Base-by-base conservation (phyloP, 2,113 vertebrate species). In the Ibidorhyncha struthersii region DNA sequence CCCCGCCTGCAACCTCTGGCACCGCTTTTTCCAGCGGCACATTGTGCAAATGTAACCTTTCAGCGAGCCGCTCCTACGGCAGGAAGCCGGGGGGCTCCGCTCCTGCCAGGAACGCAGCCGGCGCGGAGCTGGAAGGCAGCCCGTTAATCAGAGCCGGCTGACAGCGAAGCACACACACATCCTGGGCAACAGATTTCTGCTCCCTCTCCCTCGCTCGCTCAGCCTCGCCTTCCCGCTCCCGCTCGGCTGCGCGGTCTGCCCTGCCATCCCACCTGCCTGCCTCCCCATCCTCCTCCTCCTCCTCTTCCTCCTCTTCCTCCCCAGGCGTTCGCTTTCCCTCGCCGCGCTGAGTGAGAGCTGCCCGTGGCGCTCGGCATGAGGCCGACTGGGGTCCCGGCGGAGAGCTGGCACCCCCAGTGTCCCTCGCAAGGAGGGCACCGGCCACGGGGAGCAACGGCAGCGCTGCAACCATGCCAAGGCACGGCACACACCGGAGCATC, bases 11-110 rank as follows among this genome's bases (percentile, higher is more conserved):
- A 93, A 95, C 96, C 95, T 89, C 93, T 93, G 94, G 97, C 98
- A 97, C 96, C 94, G 98, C 98, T 97, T 96, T 96, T 98, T 98
- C 98, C 98, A 98, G 98, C 98, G 98, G 98, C 98, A 98, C 98
- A 98, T 98, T 98, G 98, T 99, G 99, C 98, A 99, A 99, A 99
- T 99, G 98, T 98, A 99, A 99, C 99, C 99, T 99, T 99, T 99
- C 97, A 96, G 97, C 96, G 98, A 98, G 98, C 98, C 98, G 96
- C 97, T 97, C 98, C 98, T 97, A 98, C 98, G 96, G 98, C 98
- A 98, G 98, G 98, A 99, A 99, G 98, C 98, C 95, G 97, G 97
- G 97, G 98, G 98, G 98, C 97, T 97, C 40, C 63, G 98, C 98
- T 98, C 96, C 97, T 99, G 99, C 98, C 98, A 98, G 98, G 98